Percentiles rank a stretch among this genome's conserved stretches.
These are phyloP conservation scores for Paratilapia polleni DNA, from an alignment of 2,113 vertebrate genomes.

Conservation along the genomic window DNA sequence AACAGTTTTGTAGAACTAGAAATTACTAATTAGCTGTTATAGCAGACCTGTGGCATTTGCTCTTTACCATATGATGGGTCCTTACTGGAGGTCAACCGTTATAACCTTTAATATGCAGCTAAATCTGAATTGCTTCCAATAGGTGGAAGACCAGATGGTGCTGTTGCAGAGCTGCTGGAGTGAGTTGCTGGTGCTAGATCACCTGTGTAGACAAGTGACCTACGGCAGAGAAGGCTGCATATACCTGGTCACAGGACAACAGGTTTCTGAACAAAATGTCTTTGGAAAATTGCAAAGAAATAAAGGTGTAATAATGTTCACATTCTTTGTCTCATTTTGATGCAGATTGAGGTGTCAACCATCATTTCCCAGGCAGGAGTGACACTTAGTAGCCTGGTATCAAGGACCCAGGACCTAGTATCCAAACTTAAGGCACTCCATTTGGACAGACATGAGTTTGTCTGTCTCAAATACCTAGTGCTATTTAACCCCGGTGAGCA, in stretches of 20 bases:
- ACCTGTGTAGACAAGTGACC: constrained; percentile 82
- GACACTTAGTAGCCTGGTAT: constrained; percentile 78
- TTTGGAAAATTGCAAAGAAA: neutral
- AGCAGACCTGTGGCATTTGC: neutral
- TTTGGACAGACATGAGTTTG: constrained; percentile 82
- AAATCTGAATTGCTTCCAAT: neutral
- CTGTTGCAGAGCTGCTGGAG: constrained; percentile 86
- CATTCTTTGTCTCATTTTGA: neutral
- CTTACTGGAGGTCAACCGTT: neutral
- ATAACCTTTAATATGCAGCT: neutral
- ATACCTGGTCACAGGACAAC: constrained; percentile 84
- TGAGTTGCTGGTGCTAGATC: constrained; percentile 84
- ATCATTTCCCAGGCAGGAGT: constrained; percentile 80
- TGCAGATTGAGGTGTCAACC: constrained; percentile 81
- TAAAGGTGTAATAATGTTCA: neutral
- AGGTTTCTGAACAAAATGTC: constrained; percentile 63
- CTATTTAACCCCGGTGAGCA: constrained; percentile 84
- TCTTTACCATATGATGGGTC: neutral
- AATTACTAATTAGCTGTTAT: neutral
- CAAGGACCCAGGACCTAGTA: constrained; percentile 82
- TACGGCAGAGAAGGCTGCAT: constrained; percentile 81
- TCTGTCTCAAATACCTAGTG: constrained; percentile 84
- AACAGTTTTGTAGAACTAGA: neutral
- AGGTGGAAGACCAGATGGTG: constrained; percentile 86
- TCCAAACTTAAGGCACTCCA: constrained; percentile 80